Conservation (phyloP, 2,888 invertebrate genomes). For the Kryphioiulus occultus region DNA sequence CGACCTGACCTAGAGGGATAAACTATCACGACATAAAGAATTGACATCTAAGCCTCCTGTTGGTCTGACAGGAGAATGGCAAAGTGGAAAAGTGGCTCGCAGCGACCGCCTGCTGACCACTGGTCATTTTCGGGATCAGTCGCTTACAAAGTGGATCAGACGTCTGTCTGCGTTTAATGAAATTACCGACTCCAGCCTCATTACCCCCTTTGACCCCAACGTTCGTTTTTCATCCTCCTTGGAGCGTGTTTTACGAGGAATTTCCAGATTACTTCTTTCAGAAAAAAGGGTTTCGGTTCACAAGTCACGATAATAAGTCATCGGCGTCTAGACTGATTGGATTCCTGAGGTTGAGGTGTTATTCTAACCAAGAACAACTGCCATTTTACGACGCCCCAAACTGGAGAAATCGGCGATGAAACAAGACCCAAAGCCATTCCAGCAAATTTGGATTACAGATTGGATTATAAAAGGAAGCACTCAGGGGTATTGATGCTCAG, state of each 20-base stretch:
- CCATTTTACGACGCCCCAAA: not conserved
- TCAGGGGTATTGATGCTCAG: not conserved
- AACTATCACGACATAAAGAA: too few relatives aligned
- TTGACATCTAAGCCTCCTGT: too few relatives aligned
- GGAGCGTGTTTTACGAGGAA: too few relatives aligned
- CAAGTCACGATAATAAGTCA: not conserved
- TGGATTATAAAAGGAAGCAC: not conserved
- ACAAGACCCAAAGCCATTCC: not conserved
- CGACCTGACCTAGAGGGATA: too few relatives aligned
- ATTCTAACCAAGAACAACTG: not conserved
- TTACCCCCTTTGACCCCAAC: too few relatives aligned
- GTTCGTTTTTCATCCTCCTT: too few relatives aligned
- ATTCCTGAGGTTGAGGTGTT: not conserved
- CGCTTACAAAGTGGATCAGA: not conserved
- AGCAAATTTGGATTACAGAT: not conserved
- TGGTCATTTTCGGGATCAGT: constrained; percentile 11
- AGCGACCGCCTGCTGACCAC: not conserved
- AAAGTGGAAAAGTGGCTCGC: not conserved
- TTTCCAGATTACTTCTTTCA: too few relatives aligned
- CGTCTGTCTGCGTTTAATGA: not conserved
- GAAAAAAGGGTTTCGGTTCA: not conserved
- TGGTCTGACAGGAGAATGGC: too few relatives aligned
- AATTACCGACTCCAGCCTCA: too few relatives aligned
- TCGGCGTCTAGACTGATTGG: not conserved
- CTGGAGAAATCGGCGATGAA: not conserved